phyloP scores from a whole-genome alignment of 2,113 vertebrate genomes.

The Platichthys stellatus region DNA sequence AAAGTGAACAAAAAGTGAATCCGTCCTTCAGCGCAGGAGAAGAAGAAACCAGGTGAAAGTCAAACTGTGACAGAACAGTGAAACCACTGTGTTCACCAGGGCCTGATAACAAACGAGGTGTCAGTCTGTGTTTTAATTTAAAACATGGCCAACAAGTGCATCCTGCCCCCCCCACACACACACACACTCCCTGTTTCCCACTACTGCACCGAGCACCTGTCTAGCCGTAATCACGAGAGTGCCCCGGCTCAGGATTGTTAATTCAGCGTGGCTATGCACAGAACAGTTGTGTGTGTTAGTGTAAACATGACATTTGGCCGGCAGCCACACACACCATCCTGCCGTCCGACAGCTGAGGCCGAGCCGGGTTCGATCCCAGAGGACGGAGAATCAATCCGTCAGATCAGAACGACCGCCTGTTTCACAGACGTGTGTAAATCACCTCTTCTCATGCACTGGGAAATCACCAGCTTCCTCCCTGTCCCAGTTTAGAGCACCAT shows the following conservation, averaged over 20 bases:
- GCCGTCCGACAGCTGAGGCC: conserved; percentile 70
- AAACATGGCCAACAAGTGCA: conserved; percentile 29
- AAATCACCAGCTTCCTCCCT: too few relatives aligned
- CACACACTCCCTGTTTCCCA: conserved; percentile 31
- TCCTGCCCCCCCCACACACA: neutral
- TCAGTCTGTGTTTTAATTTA: conserved; percentile 34
- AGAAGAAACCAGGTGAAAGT: neutral
- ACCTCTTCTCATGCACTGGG: conserved; percentile 10
- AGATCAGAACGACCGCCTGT: conserved; percentile 10
- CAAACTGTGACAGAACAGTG: neutral
- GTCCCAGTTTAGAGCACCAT: too few relatives aligned
- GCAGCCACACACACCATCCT: conserved; percentile 40
- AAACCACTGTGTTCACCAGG: neutral
- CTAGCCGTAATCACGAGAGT: conserved; percentile 46
- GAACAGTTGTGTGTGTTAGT: conserved; percentile 70
- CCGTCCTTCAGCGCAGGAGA: neutral
- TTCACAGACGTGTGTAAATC: conserved; percentile 19
- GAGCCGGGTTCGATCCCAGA: conserved; percentile 34
- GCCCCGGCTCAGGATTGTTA: conserved; percentile 37
- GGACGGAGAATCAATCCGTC: conserved; percentile 45
- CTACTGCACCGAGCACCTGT: conserved; percentile 56
- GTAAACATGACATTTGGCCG: conserved; percentile 74
- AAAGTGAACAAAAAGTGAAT: too few relatives aligned
- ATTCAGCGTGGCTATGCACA: conserved; percentile 50
- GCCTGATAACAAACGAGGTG: neutral